Evolutionary conservation across 2,113 vertebrate species (phyloP).

Genomic region (Paracanthobrama guichenoti): DNA sequence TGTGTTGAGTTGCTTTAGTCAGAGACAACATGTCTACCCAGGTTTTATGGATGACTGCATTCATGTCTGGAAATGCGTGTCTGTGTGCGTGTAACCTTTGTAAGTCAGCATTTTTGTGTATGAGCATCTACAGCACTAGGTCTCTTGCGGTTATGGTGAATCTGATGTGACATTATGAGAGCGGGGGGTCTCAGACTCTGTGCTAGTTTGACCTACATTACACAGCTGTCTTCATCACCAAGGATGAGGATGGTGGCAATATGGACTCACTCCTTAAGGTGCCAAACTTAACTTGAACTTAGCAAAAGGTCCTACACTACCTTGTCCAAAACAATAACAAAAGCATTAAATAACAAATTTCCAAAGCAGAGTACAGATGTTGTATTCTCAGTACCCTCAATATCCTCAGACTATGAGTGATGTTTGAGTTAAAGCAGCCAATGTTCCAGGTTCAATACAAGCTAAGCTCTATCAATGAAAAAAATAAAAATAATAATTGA

Average conservation of each 20-base stretch:
- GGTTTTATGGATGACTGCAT: conserved; percentile 6
- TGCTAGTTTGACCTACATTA: conserved; percentile 39
- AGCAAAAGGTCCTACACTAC: background rate
- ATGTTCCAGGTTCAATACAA: background rate
- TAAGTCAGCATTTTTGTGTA: background rate
- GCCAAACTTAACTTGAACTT: conserved; percentile 29
- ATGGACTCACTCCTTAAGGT: background rate
- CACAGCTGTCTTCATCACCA: conserved; percentile 16
- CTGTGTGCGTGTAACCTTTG: background rate
- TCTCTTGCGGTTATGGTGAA: background rate
- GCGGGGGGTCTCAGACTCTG: conserved; percentile 19
- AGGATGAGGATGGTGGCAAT: conserved; percentile 1
- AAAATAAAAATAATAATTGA: background rate
- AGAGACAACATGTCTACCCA: background rate
- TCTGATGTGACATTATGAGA: conserved; percentile 54
- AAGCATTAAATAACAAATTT: conserved; percentile 2
- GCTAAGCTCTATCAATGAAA: background rate
- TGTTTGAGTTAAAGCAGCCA: background rate
- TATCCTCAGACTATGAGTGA: background rate
- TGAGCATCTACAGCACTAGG: conserved; percentile 4
- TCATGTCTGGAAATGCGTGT: conserved; percentile 22
- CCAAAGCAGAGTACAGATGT: background rate
- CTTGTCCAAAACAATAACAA: conserved; percentile 17
- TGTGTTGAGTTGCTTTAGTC: conserved; percentile 39
- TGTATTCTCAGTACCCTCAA: background rate